Evolutionary conservation across 2,113 vertebrate species (phyloP), one percentile per base, ranked within the genome.

Genomic region (Cacatua alba): DNA sequence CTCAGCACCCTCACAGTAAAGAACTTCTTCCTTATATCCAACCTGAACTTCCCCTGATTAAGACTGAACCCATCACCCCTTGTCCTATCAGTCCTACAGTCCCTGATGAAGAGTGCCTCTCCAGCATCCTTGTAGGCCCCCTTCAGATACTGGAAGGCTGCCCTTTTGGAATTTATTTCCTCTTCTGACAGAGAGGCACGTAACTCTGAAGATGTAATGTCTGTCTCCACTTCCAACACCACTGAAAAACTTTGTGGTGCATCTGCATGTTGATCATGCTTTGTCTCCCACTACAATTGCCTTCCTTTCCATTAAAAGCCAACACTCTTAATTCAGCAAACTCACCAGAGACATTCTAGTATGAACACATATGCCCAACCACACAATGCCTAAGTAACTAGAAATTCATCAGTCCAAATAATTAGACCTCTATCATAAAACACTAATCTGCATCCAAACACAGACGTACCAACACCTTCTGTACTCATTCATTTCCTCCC

Each of bases 331-430:
- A 57, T 76, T 46, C 26, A 4, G 23, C 13, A 52, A 72, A 77
- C 26, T 76, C 43, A 60, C 1, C 35, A 25, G 28, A 29, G 39
- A 48, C 31, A 28, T 68, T 46, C 28, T 21, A 51, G 28, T 10
- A 52, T 0, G 1, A 72, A 17, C 10, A 25, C 13, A 33, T 0
- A 49, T 0, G 0, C 12, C 26, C 7, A 60, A 69, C 3, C 78
- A 26, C 12, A 59, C 39, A 60, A 64, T 3, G 11, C 24, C 49
- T 28, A 57, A 44, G 20, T 19, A 59, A 78, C 48, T 39, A 60
- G 78, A 82, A 92, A 43, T 4, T 1, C 33, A 79, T 29, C 10
- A 37, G 62, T 21, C 31, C 6, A 62, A 68, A 79, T 17, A 48
- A 94, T 35, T 16, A 43, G 17, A 33, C 2, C 9, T 33, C 28